Conservation (phyloP, 1,140 invertebrate genomes). For the Lycorma delicatula region DNA sequence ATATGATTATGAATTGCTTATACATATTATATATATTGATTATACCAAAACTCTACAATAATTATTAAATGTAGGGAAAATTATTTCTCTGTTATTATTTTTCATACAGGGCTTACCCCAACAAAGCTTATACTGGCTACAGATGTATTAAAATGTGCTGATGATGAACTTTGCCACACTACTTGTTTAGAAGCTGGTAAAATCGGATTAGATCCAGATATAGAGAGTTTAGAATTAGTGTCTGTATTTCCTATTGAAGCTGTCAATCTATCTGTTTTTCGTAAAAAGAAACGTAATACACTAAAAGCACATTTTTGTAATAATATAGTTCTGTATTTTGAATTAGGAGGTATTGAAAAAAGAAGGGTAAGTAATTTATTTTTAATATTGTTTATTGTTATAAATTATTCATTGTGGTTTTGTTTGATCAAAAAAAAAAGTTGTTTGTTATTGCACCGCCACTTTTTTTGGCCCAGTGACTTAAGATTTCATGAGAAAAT, state of each 20-base stretch:
- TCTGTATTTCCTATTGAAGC: constrained; percentile 47
- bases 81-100: no score
- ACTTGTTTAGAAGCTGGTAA: constrained; percentile 14
- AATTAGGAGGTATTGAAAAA: constrained; percentile 39
- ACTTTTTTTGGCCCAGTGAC: no score
- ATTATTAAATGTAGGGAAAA: no score
- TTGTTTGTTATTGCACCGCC: no score
- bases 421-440: no score
- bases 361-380: constrained; percentile 39
- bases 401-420: no score
- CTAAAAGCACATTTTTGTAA: constrained; percentile 47
- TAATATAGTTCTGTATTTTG: constrained; percentile 40
- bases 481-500: no score
- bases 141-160: constrained; percentile 38
- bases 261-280: constrained; percentile 47
- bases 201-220: constrained; percentile 40
- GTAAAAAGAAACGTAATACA: constrained; percentile 40
- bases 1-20: no score
- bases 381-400: no score
- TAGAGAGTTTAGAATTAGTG: constrained; percentile 47
- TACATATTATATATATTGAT: no score
- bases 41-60: no score
- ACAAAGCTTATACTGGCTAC: constrained; percentile 46
- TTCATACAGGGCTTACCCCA: constrained; percentile 41
- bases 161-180: constrained; percentile 33